Conservation (phyloP, 2,797 vertebrate genomes). For the Peromyscus nudipes region DNA sequence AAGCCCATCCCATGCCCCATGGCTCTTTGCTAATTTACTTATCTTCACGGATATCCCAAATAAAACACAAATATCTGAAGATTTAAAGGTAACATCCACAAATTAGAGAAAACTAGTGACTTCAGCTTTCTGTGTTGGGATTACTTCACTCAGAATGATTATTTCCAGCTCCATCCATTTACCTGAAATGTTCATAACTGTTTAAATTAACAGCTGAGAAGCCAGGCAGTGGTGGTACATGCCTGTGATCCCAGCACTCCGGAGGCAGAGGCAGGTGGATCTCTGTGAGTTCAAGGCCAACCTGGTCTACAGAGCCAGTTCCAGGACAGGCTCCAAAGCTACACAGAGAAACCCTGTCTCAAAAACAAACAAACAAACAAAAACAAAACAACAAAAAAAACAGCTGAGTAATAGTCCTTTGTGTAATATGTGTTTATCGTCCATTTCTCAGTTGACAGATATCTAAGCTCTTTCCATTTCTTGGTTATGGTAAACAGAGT, state of each 20-base stretch:
- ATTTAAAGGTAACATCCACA: not conserved
- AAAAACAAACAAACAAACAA: no score
- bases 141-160: no score
- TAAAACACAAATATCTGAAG: not conserved
- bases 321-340: no score
- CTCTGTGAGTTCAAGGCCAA: no score
- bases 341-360: no score
- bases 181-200: not conserved
- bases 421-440: not conserved
- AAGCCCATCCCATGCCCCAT: not conserved
- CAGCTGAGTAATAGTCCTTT: not conserved
- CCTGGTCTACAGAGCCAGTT: no score
- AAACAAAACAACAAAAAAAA: no score
- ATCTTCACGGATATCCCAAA: not conserved
- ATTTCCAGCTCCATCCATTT: not conserved
- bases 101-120: not conserved
- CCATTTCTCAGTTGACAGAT: not conserved
- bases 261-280: no score
- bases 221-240: no score
- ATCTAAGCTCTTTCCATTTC: not conserved
- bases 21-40: not conserved
- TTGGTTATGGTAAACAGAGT: not conserved
- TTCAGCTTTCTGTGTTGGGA: not conserved
- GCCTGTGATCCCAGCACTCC: no score
- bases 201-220: not conserved